Percentiles rank a stretch among this genome's conserved stretches.
phyloP scores from a whole-genome alignment of 92 coral and sea anemone species.

The Epizoanthus fatuus region DNA sequence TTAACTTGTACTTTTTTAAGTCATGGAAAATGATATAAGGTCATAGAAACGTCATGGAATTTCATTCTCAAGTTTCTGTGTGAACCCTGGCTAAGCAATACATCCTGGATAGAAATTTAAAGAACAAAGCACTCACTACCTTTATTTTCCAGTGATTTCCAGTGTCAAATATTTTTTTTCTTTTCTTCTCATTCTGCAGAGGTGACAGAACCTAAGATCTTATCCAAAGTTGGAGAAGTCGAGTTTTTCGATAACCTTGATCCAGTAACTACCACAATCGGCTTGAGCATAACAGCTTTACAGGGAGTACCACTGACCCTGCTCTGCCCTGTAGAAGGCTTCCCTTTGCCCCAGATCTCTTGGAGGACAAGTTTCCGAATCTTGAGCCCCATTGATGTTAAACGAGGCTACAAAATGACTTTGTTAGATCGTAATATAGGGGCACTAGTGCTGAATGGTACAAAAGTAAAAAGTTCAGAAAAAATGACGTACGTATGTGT shows the following conservation, averaged over 20 bases:
- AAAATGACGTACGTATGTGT: slow-evolving; percentile 68
- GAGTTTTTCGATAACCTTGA: slow-evolving; percentile 54
- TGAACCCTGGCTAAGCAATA: no score
- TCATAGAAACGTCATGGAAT: no score
- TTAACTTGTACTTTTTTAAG: no score
- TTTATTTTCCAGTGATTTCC: background rate
- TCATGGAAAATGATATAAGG: no score
- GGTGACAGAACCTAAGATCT: slow-evolving; percentile 63
- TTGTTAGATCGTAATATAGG: slow-evolving; percentile 7
- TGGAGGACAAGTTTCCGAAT: slow-evolving; percentile 65
- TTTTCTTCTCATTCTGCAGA: slow-evolving; percentile 18
- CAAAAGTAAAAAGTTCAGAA: slow-evolving; percentile 17
- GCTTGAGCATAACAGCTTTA: slow-evolving; percentile 68
- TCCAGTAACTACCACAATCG: slow-evolving; percentile 52
- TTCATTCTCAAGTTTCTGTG: no score
- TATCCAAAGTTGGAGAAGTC: slow-evolving; percentile 57
- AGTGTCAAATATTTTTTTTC: background rate
- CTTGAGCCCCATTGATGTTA: slow-evolving; percentile 32
- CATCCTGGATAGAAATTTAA: background rate
- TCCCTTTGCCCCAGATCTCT: slow-evolving; percentile 70
- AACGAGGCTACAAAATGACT: slow-evolving; percentile 33
- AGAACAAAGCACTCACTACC: background rate
- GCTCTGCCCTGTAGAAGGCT: slow-evolving; percentile 76
- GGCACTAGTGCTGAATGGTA: slow-evolving; percentile 22
- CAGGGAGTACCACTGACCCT: slow-evolving; percentile 70